Conservation (phyloP, 2,113 vertebrate species). For the Ailurus styani region DNA sequence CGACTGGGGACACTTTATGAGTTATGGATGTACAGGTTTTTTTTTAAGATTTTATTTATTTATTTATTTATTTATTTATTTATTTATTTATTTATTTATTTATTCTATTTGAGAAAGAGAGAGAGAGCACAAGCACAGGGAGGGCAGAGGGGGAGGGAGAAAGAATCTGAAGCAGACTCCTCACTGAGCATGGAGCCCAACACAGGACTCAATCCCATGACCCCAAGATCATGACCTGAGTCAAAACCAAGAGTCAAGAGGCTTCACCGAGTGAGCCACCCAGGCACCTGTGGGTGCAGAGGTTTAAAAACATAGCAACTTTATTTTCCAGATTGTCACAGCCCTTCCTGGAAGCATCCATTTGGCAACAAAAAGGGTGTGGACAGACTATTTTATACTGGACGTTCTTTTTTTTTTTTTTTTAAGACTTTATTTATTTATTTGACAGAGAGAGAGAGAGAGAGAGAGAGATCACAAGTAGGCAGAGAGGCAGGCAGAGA, state of each 20-base stretch:
- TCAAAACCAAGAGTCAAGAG: neutral
- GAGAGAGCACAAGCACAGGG: accelerated
- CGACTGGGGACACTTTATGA: neutral
- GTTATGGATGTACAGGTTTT: neutral
- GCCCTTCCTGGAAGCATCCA: neutral
- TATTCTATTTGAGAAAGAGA: neutral
- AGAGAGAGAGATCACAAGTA: no score
- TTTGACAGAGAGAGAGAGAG: no score
- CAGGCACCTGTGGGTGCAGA: neutral
- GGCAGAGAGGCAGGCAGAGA: no score
- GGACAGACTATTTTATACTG: neutral
- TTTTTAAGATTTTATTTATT: neutral
- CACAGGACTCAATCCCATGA: neutral
- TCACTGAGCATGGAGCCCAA: neutral
- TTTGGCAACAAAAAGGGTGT: neutral
- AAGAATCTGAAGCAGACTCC: neutral
- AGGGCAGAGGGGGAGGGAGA: neutral
- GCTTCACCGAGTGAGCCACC: neutral
- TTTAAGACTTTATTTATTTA: no score
- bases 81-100: neutral
- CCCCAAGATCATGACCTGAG: neutral
- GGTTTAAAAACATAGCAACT: neutral
- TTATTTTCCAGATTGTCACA: neutral
- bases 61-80: neutral
- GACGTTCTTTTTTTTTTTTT: no score